These are phyloP conservation scores for Odontamblyopus rebecca DNA, from an alignment of 2,797 vertebrate genomes.

Conservation along the genomic window DNA sequence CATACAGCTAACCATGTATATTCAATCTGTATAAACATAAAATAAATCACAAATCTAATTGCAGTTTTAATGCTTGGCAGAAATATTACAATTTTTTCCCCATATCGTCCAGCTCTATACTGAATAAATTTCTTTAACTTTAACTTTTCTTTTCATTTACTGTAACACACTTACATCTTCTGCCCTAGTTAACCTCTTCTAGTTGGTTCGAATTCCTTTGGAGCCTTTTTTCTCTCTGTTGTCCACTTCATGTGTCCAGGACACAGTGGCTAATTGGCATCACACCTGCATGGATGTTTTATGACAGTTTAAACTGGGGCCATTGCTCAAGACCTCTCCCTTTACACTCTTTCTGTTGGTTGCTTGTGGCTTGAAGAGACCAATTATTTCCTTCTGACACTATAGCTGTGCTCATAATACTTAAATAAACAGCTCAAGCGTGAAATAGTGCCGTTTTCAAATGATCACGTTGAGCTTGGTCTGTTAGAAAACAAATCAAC, in stretches of 20 bases:
- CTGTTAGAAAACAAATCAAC: slow-evolving; percentile 12
- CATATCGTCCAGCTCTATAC: too few relatives aligned
- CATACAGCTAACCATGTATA: too few relatives aligned
- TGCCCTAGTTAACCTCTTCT: slow-evolving; percentile 43
- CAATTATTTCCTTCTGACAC: slow-evolving; percentile 33
- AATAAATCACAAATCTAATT: too few relatives aligned
- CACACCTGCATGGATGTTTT: slow-evolving; percentile 62
- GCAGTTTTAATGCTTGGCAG: too few relatives aligned
- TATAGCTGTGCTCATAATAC: slow-evolving; percentile 47
- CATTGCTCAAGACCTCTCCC: slow-evolving; percentile 27
- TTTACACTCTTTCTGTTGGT: slow-evolving; percentile 38
- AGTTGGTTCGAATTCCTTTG: slow-evolving; percentile 49
- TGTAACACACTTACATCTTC: slow-evolving; percentile 9
- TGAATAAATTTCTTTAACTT: neutral
- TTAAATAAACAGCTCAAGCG: slow-evolving; percentile 56
- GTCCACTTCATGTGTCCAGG: slow-evolving; percentile 42
- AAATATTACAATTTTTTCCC: too few relatives aligned
- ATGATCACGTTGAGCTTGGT: slow-evolving; percentile 25
- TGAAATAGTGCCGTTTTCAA: slow-evolving; percentile 65
- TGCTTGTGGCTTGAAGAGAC: slow-evolving; percentile 47
- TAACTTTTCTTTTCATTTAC: neutral
- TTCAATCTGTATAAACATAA: too few relatives aligned
- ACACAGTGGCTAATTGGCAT: slow-evolving; percentile 67
- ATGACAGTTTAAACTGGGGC: slow-evolving; percentile 45
- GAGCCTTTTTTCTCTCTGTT: slow-evolving; percentile 58